phyloP scores from a whole-genome alignment of 2,797 vertebrate species.

The Phoebastria nigripes region DNA sequence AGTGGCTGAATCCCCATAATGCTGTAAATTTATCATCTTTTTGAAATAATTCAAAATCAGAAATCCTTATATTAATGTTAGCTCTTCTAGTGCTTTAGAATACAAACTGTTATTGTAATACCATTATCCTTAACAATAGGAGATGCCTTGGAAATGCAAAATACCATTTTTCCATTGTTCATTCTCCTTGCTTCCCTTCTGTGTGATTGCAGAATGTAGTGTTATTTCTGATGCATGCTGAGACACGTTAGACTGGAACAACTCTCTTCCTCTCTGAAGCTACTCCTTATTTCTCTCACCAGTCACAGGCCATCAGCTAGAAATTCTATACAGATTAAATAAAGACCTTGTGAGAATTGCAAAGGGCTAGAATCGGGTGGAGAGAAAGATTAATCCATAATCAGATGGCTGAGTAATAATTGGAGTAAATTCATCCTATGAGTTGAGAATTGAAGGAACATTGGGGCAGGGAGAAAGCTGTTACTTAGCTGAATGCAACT shows the following conservation, averaged over 20 bases:
- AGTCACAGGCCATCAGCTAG: neutral
- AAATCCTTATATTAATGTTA: neutral
- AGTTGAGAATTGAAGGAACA: neutral
- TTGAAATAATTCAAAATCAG: neutral
- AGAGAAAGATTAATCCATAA: neutral
- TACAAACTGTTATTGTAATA: neutral
- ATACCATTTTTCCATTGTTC: neutral
- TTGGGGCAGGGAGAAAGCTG: neutral
- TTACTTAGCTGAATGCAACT: neutral
- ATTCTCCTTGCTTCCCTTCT: neutral
- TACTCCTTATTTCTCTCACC: neutral
- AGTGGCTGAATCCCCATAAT: neutral
- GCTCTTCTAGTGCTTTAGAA: neutral
- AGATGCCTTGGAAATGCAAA: neutral
- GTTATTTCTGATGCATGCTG: neutral
- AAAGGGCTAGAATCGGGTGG: neutral
- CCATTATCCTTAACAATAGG: neutral
- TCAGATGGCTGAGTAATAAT: neutral
- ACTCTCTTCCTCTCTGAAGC: neutral
- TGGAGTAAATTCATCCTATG: neutral
- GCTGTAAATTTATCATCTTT: neutral
- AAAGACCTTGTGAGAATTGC: neutral
- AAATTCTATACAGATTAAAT: neutral
- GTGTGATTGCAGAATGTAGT: accelerated
- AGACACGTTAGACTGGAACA: neutral